phyloP scores from a whole-genome alignment of 2,888 invertebrate genomes.

The Acrobasis consociella region DNA sequence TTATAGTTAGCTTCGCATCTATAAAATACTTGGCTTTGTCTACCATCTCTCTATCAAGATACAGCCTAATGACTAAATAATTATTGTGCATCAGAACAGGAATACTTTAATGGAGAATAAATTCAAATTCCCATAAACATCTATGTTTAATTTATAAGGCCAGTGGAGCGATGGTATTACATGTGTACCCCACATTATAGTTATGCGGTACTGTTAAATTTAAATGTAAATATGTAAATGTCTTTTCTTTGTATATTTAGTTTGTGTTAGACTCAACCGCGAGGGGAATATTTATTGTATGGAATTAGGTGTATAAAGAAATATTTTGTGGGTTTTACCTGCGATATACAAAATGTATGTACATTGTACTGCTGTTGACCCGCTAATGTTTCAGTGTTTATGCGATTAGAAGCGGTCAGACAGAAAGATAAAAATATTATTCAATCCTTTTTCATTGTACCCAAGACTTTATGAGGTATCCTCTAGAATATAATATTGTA shows the following conservation, averaged over 20 bases:
- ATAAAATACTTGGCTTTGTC: slow-evolving; percentile 6
- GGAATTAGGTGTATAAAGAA: neutral
- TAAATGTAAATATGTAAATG: slow-evolving; percentile 19
- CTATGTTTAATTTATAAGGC: slow-evolving; percentile 20
- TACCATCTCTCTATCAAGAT: slow-evolving; percentile 12
- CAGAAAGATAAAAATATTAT: too few relatives aligned
- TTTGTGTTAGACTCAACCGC: slow-evolving; percentile 5
- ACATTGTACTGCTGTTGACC: too few relatives aligned
- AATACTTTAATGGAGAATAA: slow-evolving; percentile 13
- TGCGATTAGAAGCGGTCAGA: too few relatives aligned
- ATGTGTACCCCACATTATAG: slow-evolving; percentile 16
- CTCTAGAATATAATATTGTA: neutral
- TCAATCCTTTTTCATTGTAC: neutral
- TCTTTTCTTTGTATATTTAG: slow-evolving; percentile 7
- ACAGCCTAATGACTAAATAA: slow-evolving; percentile 21
- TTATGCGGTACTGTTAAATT: slow-evolving; percentile 16
- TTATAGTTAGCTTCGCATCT: slow-evolving; percentile 1
- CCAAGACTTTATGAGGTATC: neutral
- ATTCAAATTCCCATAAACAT: slow-evolving; percentile 17
- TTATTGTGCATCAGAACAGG: slow-evolving; percentile 12
- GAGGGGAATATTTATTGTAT: slow-evolving; percentile 8
- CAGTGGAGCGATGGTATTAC: slow-evolving; percentile 7
- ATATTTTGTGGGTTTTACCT: neutral
- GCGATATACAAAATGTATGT: neutral
- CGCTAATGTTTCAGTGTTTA: too few relatives aligned